phyloP scores from a whole-genome alignment of 2,113 vertebrate species.

The Isurus oxyrinchus region DNA sequence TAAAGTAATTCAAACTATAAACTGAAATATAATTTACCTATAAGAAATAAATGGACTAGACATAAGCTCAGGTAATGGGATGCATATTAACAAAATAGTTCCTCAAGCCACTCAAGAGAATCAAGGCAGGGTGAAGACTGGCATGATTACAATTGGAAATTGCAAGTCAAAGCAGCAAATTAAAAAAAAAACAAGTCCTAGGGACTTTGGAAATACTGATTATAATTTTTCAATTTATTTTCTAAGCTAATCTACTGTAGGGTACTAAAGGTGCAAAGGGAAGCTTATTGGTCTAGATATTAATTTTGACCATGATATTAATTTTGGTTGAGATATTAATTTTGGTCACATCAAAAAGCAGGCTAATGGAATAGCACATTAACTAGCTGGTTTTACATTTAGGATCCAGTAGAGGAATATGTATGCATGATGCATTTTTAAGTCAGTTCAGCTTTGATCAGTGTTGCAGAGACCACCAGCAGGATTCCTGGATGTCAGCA shows the following conservation, averaged over 20 bases:
- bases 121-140: neutral
- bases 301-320: neutral
- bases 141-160: conserved; percentile 3
- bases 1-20: neutral
- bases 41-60: neutral
- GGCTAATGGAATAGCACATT: neutral
- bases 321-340: neutral
- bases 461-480: neutral
- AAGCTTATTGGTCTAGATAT: neutral
- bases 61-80: neutral
- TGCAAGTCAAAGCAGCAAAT: neutral
- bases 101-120: neutral
- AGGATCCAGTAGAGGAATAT: neutral
- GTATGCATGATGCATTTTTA: neutral
- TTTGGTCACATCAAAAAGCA: neutral
- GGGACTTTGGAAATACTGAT: neutral
- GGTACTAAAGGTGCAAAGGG: neutral
- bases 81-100: neutral
- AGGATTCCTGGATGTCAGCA: neutral
- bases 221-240: neutral
- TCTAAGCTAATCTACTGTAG: neutral
- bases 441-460: neutral
- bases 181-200: neutral
- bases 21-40: neutral
- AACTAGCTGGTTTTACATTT: neutral